Base-by-base conservation (phyloP, 2,797 vertebrate species). In the Antennarius maculatus region DNA sequence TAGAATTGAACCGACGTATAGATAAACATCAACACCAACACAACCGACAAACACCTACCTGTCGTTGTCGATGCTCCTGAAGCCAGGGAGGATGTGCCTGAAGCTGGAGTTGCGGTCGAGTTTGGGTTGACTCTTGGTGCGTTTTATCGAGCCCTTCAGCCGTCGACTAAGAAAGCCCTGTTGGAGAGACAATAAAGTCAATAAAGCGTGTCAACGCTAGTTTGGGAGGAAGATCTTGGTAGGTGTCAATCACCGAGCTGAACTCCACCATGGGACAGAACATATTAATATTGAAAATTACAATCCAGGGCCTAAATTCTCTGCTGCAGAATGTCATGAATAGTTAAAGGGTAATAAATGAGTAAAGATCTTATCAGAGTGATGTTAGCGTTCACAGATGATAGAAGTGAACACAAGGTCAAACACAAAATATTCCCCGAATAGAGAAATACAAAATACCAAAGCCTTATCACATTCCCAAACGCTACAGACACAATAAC, bases 21-120 rank as follows among this genome's bases (percentile, higher is more conserved):
- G 15, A 18, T 18, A 48, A 48, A 7, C 17, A 48, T 18, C 5
- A 4, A 13, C 27, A 17, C 13, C 27, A 0, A 5, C 23, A 10
- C 43, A 31, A 23, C 11, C 1, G 48, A 45, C 43, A 48, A 54
- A 60, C 37, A 67, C 92, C 88, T 93, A 99, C 97, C 97, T 96
- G 89, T 99, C 97, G 90, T 96, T 96, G 94, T 99, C 97, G 63
- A 93, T 92, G 5, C 93, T 96, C 91, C 96, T 95, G 94, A 98
- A 97, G 83, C 95, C 95, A 27, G 97, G 97, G 53, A 99, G 93
- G 89, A 99, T 96, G 94, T 98, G 96, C 81, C 97, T 94, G 93
- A 99, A 98, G 94, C 97, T 99, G 95, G 96, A 97, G 95, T 97
- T 97, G 80, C 97, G 94, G 83, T 99, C 97, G 29, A 98, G 96